Conservation (phyloP, 2,888 invertebrate species). For the Carabus problematicus region DNA sequence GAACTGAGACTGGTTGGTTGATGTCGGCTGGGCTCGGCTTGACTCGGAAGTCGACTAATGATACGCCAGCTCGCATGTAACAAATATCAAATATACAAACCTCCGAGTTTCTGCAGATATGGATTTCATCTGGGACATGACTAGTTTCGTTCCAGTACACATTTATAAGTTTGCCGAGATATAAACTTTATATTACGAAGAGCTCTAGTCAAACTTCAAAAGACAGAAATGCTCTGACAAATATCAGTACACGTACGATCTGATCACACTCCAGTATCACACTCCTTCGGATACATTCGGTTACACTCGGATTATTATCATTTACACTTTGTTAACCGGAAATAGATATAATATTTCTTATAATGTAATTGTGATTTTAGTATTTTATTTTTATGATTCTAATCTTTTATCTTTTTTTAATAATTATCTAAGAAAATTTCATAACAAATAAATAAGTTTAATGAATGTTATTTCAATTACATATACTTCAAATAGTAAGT, state of each 20-base stretch:
- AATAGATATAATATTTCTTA: no score
- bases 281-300: constrained; percentile 21
- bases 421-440: no score
- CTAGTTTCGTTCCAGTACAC: constrained; percentile 41
- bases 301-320: not conserved
- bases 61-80: not conserved
- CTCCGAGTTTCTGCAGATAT: not conserved
- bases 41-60: no score
- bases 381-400: no score
- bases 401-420: no score
- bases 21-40: no score
- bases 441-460: no score
- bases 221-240: constrained; percentile 42
- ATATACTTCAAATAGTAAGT: no score
- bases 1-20: no score
- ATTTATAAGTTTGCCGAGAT: constrained; percentile 56
- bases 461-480: no score
- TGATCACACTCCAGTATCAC: constrained; percentile 17
- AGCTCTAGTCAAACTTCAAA: constrained; percentile 43
- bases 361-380: no score
- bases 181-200: constrained; percentile 56
- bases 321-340: not conserved
- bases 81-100: constrained; percentile 10
- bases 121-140: constrained; percentile 10
- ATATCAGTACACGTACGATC: constrained; percentile 45